Evolutionary conservation across 1,140 invertebrate genomes (phyloP).

Genomic region (Telenomus remus): DNA sequence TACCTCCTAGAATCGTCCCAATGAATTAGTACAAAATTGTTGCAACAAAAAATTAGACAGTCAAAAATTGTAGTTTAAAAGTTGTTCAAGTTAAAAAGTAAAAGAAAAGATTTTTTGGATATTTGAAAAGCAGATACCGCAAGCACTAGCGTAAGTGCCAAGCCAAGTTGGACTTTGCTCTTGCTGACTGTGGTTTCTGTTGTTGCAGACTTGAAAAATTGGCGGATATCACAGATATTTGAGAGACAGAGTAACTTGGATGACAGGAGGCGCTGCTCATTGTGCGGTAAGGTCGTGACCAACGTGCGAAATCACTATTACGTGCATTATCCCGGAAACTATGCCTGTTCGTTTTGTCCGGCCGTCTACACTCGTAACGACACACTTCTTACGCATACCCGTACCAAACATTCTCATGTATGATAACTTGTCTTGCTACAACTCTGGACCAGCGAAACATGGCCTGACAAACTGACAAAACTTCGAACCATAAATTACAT

Average conservation of each 20-base stretch:
- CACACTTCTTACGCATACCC: slow-evolving; percentile 79
- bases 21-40: neutral
- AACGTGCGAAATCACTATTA: slow-evolving; percentile 82
- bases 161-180: slow-evolving; percentile 62
- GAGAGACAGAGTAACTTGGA: slow-evolving; percentile 79
- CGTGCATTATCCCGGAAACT: slow-evolving; percentile 81
- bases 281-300: slow-evolving; percentile 81
- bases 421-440: slow-evolving; percentile 54
- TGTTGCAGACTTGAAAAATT: slow-evolving; percentile 81
- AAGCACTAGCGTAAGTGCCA: slow-evolving; percentile 60
- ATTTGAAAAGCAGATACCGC: slow-evolving; percentile 59
- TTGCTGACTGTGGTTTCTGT: slow-evolving; percentile 75
- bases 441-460: no score
- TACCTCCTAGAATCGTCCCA: slow-evolving; percentile 47
- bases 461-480: no score
- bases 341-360: slow-evolving; percentile 79
- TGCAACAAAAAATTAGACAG: no score
- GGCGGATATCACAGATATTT: slow-evolving; percentile 81
- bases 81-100: slow-evolving; percentile 15
- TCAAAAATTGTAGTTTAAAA: no score
- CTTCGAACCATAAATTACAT: no score
- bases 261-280: slow-evolving; percentile 79
- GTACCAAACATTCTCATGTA: slow-evolving; percentile 78
- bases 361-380: slow-evolving; percentile 81
- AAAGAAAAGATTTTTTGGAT: slow-evolving; percentile 24